Evolutionary conservation across 2,113 vertebrate species (phyloP), one percentile per base, ranked within the genome.

Genomic region (Python bivittatus): DNA sequence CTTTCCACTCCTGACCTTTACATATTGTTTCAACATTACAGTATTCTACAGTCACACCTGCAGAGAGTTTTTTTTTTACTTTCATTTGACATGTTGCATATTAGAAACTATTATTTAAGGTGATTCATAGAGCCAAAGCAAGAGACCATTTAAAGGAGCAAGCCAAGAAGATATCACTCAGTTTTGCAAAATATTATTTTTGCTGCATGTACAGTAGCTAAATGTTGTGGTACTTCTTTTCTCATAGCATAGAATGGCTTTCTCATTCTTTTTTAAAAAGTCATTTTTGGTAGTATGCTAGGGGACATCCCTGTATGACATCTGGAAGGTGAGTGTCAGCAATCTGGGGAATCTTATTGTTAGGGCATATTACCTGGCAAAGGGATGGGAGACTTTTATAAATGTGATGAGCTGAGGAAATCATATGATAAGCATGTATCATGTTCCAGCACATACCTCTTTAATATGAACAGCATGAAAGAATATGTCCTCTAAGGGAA

Each of bases 51-150:
- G 58, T 89, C 90, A 27, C 88, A 95, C 94, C 61, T 91, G 61
- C 58, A 95, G 58, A 88, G n/a, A 12, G 0, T 15, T 53, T 1
- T 25, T 93, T 95, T 96, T 89, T 6, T 84, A 85, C 92, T 1
- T 48, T 12, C 88, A 91, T 95, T 92, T 92, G 42, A 25, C 44
- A 68, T 58, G 90, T 0, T 38, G 4, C 27, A 93, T 86, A 95
- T 25, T 93, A 89, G 94, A 93, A 72, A 42, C 4, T n/a, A 92
- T 79, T 90, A 58, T 93, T 86, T 56, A 90, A 92, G 94, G 29
- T 11, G 90, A 95, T 90, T 84, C 0, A 0, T 90, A 94, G 93
- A 88, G 29, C 44, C 38, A 86, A 38, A 60, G 61, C 6, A n/a
- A 87, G 90, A 17, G 95, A 92, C 3, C 86, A 11, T 91, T 60